phyloP scores from a whole-genome alignment of 2,113 vertebrate species.

The Hylia prasina region DNA sequence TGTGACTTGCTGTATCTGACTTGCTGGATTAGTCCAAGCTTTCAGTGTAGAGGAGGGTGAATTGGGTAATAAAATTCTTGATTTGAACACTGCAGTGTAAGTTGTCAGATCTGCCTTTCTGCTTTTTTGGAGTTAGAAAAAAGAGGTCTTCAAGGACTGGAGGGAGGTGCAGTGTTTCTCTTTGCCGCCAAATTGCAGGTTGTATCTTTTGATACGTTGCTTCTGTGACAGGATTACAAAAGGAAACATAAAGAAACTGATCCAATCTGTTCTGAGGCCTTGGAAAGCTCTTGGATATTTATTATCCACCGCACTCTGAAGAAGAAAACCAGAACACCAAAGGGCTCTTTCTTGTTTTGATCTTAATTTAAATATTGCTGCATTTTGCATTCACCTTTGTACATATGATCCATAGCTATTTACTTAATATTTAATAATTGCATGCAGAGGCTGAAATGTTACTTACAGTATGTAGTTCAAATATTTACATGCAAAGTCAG shows the following conservation, averaged over 20 bases:
- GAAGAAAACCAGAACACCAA: background rate
- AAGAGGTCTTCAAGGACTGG: slow-evolving; percentile 34
- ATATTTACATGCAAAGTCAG: slow-evolving; percentile 54
- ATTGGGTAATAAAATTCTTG: slow-evolving; percentile 3
- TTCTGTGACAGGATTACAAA: slow-evolving; percentile 36
- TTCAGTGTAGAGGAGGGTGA: background rate
- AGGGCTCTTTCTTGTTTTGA: slow-evolving; percentile 10
- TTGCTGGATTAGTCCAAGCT: background rate
- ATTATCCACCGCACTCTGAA: background rate
- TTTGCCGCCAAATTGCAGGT: slow-evolving; percentile 22
- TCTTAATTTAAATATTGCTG: slow-evolving; percentile 61
- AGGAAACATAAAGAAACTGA: slow-evolving; percentile 44
- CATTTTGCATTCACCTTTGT: slow-evolving; percentile 63
- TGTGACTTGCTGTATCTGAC: background rate
- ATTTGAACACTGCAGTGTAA: background rate
- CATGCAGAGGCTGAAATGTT: slow-evolving; percentile 45
- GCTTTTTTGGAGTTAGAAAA: background rate
- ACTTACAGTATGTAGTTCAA: slow-evolving; percentile 41
- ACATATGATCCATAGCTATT: slow-evolving; percentile 54
- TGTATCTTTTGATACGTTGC: slow-evolving; percentile 37
- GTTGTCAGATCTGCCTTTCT: background rate
- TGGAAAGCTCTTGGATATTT: slow-evolving; percentile 19
- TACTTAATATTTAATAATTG: slow-evolving; percentile 64
- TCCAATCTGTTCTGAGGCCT: slow-evolving; percentile 41
- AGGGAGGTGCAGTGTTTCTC: slow-evolving; percentile 22